Percentiles rank a stretch among this genome's conserved stretches.
Conservation (phyloP, 2,113 vertebrate species). For the Protobothrops mucrosquamatus region DNA sequence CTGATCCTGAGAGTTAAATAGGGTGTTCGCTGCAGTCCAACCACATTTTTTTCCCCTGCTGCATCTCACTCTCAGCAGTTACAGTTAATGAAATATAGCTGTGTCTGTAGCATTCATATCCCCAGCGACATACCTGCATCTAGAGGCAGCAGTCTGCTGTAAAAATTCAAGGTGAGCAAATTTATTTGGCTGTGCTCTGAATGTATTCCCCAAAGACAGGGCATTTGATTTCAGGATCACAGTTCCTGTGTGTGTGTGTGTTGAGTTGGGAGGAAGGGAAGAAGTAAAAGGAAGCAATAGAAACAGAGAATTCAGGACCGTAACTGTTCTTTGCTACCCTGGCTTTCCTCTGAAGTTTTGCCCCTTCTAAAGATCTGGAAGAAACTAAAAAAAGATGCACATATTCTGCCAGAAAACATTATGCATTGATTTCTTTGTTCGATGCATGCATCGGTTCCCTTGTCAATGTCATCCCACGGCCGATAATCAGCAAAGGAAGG, state of each 20-base stretch:
- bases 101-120: background rate
- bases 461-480: background rate
- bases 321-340: background rate
- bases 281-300: background rate
- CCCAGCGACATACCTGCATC: background rate
- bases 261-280: background rate
- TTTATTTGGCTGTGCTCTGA: background rate
- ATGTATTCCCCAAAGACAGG: background rate
- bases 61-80: background rate
- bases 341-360: background rate
- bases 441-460: background rate
- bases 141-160: conserved; percentile 59
- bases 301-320: background rate
- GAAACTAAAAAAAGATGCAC: background rate
- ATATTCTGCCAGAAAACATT: background rate
- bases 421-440: background rate
- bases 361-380: background rate
- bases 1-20: background rate
- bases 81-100: background rate
- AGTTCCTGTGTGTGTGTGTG: background rate
- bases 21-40: background rate
- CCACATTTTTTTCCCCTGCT: background rate
- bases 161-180: conserved; percentile 39
- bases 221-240: background rate
- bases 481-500: background rate